A percentile compares a stretch with the other conserved stretches of the same genome.
These are phyloP conservation scores for Colostygia pectinataria DNA, from an alignment of 2,888 invertebrate genomes.

Conservation along the genomic window DNA sequence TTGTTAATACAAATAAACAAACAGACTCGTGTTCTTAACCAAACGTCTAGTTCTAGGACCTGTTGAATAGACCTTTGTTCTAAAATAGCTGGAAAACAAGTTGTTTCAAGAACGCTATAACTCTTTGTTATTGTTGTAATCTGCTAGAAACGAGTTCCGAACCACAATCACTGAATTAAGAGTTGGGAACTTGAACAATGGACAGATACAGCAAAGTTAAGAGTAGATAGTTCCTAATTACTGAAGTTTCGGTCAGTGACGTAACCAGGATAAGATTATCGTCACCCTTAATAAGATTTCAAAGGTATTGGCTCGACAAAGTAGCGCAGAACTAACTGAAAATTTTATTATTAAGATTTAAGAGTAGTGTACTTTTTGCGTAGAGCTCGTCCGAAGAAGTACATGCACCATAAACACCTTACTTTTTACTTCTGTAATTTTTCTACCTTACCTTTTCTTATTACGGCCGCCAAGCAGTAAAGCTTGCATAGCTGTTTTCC, in stretches of 20 bases:
- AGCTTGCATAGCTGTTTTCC: too few species aligned
- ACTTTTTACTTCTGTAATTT: too few species aligned
- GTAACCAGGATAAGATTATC: too few species aligned
- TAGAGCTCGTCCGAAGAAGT: too few species aligned
- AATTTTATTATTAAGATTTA: too few species aligned
- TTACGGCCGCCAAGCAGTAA: too few species aligned
- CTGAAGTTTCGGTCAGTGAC: neutral
- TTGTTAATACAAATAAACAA: constrained; percentile 34
- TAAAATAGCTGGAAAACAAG: constrained; percentile 33
- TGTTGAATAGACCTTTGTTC: constrained; percentile 44
- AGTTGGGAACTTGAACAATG: constrained; percentile 16
- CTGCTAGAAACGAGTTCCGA: constrained; percentile 19
- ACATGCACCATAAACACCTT: too few species aligned
- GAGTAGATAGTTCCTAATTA: constrained; percentile 13
- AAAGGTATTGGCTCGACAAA: too few species aligned
- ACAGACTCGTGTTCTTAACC: constrained; percentile 26
- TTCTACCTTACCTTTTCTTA: too few species aligned
- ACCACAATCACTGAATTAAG: constrained; percentile 25
- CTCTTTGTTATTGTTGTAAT: constrained; percentile 32
- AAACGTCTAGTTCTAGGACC: constrained; percentile 42
- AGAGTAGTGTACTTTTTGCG: too few species aligned
- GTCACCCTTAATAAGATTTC: too few species aligned
- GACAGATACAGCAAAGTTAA: constrained; percentile 1
- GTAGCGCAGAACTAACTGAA: too few species aligned
- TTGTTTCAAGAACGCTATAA: constrained; percentile 25